Conservation (phyloP, 30 jellyfish, hydroid and myxozoan species). For the Mastigias papua region DNA sequence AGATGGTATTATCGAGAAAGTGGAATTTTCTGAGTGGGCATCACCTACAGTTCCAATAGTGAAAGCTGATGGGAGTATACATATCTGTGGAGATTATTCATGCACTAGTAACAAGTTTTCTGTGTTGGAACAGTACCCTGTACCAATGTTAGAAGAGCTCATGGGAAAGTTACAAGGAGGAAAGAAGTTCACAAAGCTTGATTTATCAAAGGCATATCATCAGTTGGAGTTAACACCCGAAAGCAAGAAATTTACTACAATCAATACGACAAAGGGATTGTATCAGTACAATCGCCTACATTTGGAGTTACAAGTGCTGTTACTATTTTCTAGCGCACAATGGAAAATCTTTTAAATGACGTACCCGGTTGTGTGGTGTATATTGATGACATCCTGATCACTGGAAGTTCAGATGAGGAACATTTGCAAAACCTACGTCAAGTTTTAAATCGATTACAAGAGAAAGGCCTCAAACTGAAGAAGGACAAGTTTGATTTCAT, state of each 20-base stretch:
- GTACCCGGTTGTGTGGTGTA: slow-evolving; percentile 36
- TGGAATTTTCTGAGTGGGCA: slow-evolving; percentile 42
- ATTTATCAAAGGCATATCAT: slow-evolving; percentile 37
- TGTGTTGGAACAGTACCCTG: slow-evolving; percentile 32
- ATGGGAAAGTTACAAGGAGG: slow-evolving; percentile 45
- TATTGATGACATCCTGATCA: slow-evolving; percentile 18
- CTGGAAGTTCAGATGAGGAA: slow-evolving; percentile 19
- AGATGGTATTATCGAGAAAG: slow-evolving; percentile 22
- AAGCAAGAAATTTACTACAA: slow-evolving; percentile 25
- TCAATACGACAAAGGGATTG: slow-evolving; percentile 59
- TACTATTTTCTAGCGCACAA: slow-evolving; percentile 38
- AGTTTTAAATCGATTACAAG: not conserved
- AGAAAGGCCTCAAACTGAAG: slow-evolving; percentile 14
- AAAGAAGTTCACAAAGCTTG: slow-evolving; percentile 64
- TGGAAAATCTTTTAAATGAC: slow-evolving; percentile 37
- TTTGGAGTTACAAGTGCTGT: slow-evolving; percentile 33
- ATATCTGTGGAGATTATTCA: slow-evolving; percentile 28
- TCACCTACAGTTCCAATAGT: slow-evolving; percentile 44
- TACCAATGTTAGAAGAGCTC: slow-evolving; percentile 55
- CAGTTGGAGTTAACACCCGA: slow-evolving; percentile 3
- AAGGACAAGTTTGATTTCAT: slow-evolving; percentile 10
- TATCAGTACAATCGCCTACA: slow-evolving; percentile 7
- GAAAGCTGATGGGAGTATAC: slow-evolving; percentile 32
- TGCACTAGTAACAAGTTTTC: slow-evolving; percentile 12
- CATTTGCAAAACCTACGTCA: not conserved